Conservation (phyloP, 2,113 vertebrate genomes). For the Protomyctophum bolini region DNA sequence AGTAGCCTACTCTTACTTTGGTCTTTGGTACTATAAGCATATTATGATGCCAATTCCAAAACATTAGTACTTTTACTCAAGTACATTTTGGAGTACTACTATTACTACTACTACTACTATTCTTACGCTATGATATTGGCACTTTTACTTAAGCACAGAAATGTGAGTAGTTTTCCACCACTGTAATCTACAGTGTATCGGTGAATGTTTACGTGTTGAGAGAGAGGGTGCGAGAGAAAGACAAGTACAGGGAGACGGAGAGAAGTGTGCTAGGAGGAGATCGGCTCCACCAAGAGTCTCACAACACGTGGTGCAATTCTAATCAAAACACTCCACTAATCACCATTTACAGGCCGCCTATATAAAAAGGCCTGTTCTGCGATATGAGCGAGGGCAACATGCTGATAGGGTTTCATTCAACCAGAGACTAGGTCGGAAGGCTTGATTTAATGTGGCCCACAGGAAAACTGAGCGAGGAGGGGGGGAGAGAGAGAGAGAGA, state of each 20-base stretch:
- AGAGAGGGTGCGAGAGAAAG: neutral
- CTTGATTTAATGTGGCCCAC: constrained; percentile 69
- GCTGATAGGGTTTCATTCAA: constrained; percentile 73
- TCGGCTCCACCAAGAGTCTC: constrained; percentile 44
- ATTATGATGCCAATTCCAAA: too few relatives aligned
- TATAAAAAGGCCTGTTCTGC: constrained; percentile 57
- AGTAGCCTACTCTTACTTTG: too few relatives aligned
- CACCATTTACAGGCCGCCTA: constrained; percentile 66
- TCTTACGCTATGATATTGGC: too few relatives aligned
- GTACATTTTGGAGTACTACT: too few relatives aligned
- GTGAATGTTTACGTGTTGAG: constrained; percentile 40
- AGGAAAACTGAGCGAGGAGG: constrained; percentile 55
- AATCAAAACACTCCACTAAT: constrained; percentile 72
- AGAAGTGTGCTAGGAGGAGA: constrained; percentile 25
- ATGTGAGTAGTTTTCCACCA: too few relatives aligned
- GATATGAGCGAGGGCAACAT: constrained; percentile 68
- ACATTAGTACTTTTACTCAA: too few relatives aligned
- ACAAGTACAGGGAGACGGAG: constrained; percentile 3
- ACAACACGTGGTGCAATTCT: constrained; percentile 59
- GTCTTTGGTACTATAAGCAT: too few relatives aligned
- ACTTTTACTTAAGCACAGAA: too few relatives aligned
- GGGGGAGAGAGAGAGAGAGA: constrained; percentile 20
- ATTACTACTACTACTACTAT: too few relatives aligned
- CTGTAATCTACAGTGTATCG: constrained; percentile 2
- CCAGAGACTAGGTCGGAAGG: constrained; percentile 60